phyloP scores from a whole-genome alignment of 2,113 vertebrate genomes.

The Odocoileus hemionus region DNA sequence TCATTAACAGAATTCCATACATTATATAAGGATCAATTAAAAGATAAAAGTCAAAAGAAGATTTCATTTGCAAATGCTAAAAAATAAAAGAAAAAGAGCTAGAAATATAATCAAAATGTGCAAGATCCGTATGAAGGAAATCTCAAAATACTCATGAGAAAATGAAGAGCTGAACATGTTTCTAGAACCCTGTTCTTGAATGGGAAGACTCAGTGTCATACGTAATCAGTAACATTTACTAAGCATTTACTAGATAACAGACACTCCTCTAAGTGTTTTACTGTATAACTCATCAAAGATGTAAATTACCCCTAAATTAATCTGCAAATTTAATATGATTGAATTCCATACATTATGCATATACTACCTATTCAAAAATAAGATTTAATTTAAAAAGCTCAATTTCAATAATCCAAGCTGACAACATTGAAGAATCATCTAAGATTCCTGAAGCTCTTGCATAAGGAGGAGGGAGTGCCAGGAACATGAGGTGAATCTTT shows the following conservation, averaged over 20 bases:
- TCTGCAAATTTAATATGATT: constrained; percentile 43
- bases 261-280: background rate
- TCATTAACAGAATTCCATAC: background rate
- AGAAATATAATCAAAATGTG: constrained; percentile 20
- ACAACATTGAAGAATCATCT: background rate
- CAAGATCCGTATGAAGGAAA: background rate
- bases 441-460: background rate
- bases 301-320: constrained; percentile 50
- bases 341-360: constrained; percentile 52
- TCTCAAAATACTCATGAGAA: background rate
- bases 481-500: background rate
- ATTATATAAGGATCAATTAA: background rate
- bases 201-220: background rate
- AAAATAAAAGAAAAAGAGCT: background rate
- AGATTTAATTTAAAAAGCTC: constrained; percentile 50
- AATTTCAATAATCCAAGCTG: constrained; percentile 47
- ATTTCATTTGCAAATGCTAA: background rate
- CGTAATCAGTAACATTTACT: background rate
- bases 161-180: background rate
- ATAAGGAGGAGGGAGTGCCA: background rate
- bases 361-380: constrained; percentile 43
- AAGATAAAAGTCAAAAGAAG: background rate
- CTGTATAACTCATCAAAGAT: constrained; percentile 28
- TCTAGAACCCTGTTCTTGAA: background rate
- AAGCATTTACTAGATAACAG: constrained; percentile 2